These are phyloP conservation scores for Cyanistes caeruleus DNA, from an alignment of 2,113 vertebrate genomes.

Conservation along the genomic window DNA sequence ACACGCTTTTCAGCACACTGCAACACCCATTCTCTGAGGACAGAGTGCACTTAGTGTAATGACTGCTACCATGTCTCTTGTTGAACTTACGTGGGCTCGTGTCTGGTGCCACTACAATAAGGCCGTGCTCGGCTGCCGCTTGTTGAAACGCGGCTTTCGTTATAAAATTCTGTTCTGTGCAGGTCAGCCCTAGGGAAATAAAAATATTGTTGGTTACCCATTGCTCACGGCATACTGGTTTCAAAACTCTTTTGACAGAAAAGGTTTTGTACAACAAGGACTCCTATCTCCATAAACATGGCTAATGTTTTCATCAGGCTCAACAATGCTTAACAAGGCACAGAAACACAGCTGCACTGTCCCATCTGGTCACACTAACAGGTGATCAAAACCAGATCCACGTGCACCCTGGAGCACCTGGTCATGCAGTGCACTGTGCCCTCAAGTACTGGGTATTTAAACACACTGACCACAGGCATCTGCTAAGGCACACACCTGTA, in stretches of 20 bases:
- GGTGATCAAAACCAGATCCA: background rate
- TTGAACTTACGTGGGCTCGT: slow-evolving; percentile 90
- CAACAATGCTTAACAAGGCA: background rate
- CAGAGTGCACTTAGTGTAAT: background rate
- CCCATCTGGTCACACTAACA: background rate
- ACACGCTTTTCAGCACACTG: background rate
- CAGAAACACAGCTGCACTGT: background rate
- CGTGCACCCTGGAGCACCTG: rapidly evolving
- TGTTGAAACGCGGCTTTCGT: slow-evolving; percentile 90
- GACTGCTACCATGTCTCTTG: background rate
- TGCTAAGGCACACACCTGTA: background rate
- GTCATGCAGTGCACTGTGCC: background rate
- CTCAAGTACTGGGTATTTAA: background rate
- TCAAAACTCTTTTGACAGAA: background rate
- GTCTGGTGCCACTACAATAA: slow-evolving; percentile 89
- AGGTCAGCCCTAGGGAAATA: slow-evolving; percentile 85
- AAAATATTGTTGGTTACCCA: background rate
- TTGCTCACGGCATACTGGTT: background rate
- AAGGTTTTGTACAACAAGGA: background rate
- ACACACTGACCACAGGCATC: background rate
- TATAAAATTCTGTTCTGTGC: slow-evolving; percentile 96
- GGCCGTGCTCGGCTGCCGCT: slow-evolving; percentile 86
- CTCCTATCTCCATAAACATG: background rate
- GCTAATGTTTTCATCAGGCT: background rate
- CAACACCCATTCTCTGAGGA: background rate